These are phyloP conservation scores for Tetramorium bicarinatum DNA, from an alignment of 2,888 invertebrate genomes.

Conservation along the genomic window DNA sequence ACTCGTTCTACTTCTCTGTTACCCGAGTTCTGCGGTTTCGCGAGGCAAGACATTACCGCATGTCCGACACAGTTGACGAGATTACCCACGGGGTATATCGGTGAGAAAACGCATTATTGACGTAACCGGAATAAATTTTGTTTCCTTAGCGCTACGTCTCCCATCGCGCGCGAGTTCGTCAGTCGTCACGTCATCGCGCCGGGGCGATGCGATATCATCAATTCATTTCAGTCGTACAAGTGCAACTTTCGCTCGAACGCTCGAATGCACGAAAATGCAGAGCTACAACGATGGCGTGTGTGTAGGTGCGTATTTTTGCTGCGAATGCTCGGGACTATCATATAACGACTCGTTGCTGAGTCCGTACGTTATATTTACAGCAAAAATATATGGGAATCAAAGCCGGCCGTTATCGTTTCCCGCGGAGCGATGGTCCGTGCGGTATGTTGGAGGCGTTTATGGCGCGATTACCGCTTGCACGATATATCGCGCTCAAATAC, in stretches of 20 bases:
- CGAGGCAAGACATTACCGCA: slow-evolving; percentile 61
- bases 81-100: slow-evolving; percentile 69
- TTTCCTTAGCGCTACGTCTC: slow-evolving; percentile 27
- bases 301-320: slow-evolving; percentile 16
- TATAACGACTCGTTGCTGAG: neutral
- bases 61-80: slow-evolving; percentile 73
- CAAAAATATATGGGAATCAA: slow-evolving; percentile 14
- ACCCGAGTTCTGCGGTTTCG: slow-evolving; percentile 68
- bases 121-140: slow-evolving; percentile 66
- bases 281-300: neutral
- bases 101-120: slow-evolving; percentile 66
- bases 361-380: neutral
- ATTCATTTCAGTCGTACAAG: neutral
- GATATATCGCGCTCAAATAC: slow-evolving; percentile 41
- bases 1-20: slow-evolving; percentile 34
- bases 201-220: neutral
- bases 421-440: slow-evolving; percentile 30
- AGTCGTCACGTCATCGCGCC: neutral
- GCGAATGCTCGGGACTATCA: neutral
- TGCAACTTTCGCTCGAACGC: slow-evolving; percentile 32
- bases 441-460: slow-evolving; percentile 45
- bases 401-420: slow-evolving; percentile 45
- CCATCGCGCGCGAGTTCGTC: neutral
- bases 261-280: neutral
- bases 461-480: slow-evolving; percentile 36